Conservation (phyloP, 2,113 vertebrate genomes). For the Caracal caracal region DNA sequence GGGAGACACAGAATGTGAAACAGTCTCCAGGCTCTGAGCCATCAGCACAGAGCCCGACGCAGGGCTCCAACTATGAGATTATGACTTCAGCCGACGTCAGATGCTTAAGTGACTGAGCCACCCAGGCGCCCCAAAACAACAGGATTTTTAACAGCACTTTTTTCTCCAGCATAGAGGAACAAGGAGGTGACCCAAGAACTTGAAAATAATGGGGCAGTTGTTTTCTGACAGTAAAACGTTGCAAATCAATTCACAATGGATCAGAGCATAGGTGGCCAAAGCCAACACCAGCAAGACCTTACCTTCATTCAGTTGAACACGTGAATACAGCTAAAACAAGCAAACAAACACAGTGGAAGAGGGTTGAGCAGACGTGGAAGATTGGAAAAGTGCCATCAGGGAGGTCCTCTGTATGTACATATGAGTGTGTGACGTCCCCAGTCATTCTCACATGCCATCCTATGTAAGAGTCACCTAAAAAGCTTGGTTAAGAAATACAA, state of each 20-base stretch:
- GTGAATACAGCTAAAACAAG: neutral
- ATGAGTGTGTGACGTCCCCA: accelerated
- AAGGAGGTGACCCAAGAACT: neutral
- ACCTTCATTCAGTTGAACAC: neutral
- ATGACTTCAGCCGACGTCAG: too few species aligned
- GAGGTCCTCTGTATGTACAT: accelerated
- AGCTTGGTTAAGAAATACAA: neutral
- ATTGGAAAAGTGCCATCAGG: accelerated
- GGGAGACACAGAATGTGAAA: too few species aligned
- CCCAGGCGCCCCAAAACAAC: neutral
- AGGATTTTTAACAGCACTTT: neutral
- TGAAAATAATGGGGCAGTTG: neutral
- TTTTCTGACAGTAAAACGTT: neutral
- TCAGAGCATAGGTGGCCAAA: accelerated
- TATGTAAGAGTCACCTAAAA: neutral
- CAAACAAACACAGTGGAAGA: neutral
- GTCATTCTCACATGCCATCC: neutral
- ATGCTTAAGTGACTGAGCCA: too few species aligned
- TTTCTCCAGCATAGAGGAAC: neutral
- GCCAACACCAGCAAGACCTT: neutral
- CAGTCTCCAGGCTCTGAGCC: too few species aligned
- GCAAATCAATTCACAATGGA: neutral
- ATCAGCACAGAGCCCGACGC: too few species aligned
- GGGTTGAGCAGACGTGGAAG: accelerated
- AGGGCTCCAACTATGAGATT: too few species aligned